Base-by-base conservation (phyloP, 2,888 invertebrate species). In the Pogonocherus hispidulus region DNA sequence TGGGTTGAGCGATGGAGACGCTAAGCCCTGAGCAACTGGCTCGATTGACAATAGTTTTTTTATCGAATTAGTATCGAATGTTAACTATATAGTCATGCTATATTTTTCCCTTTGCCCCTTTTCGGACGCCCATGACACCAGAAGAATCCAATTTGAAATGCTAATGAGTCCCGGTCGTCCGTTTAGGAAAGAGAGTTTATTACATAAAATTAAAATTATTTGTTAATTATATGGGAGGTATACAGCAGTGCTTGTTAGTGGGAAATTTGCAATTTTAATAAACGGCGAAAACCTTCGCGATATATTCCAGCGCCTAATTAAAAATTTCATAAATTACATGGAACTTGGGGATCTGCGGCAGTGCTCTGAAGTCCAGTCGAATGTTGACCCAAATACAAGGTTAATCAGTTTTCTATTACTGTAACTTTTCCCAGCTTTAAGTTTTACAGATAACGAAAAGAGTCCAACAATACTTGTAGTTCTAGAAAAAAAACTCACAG, bases 181-280 rank as follows among this genome's bases (percentile, higher is more conserved):
- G 54, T 67, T 63, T 67, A 35, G 56, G 51, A 67, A 67, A 56
- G 16, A 51, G 46, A 23, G 64, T 57, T 65, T 68, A 65, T 68
- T 65, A 68, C 64, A 57, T 68, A 68, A 66, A 69, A 69, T 69
- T 69, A 55, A 69, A 59, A 66, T 60, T 62, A 66, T 69, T 65
- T 69, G 62, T 65, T 69, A 69, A 69, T 69, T 69, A 56, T 62
- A 70, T 41, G 41, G 41, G 41, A 41, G 64, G 44, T 59, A 60
- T 69, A 60, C 44, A 35, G 47, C 54, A 60, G 65, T 11, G 54
- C 57, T 69, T 69, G 69, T 69, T 63, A 65, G 47, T 37, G 1
- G 37, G 18, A 57, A 63, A 69, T 69, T 69, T 66, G 69, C 66
- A 69, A 69, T 69, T 69, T 69, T 69, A 69, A 69, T 69, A 60